These are phyloP conservation scores for Cryptotermes secundus DNA, from an alignment of 1,140 invertebrate genomes.

Conservation along the genomic window DNA sequence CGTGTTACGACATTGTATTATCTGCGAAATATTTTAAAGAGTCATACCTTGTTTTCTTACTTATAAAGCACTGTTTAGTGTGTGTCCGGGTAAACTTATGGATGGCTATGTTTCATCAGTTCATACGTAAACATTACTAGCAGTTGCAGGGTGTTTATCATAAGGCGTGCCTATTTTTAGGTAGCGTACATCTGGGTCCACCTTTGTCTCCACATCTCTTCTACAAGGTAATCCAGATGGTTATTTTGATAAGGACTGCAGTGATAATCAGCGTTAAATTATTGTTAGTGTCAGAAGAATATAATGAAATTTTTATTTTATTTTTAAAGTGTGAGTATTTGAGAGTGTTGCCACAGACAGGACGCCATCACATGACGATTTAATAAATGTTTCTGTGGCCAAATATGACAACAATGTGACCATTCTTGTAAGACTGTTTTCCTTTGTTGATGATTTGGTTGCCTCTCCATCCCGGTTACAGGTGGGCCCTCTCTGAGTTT, in stretches of 20 bases:
- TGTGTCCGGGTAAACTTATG: neutral
- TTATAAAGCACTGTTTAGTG: neutral
- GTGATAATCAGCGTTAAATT: neutral
- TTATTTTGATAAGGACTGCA: neutral
- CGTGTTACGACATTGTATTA: neutral
- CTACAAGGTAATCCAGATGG: neutral
- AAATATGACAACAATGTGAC: neutral
- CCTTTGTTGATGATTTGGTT: neutral
- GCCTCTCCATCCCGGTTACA: neutral
- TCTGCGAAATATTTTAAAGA: neutral
- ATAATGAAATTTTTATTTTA: neutral
- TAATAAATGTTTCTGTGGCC: neutral
- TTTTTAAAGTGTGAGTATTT: slow-evolving; percentile 1
- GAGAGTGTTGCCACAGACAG: neutral
- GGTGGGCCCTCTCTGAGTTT: neutral
- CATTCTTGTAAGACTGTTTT: neutral
- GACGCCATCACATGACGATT: neutral
- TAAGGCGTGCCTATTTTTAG: neutral
- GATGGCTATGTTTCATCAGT: neutral
- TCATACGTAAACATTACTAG: neutral
- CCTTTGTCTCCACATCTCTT: neutral
- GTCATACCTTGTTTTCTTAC: neutral
- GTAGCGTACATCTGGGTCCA: neutral
- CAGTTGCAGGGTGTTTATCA: neutral
- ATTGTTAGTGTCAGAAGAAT: neutral